A percentile compares a stretch with the other conserved stretches of the same genome.
Conservation (phyloP, 2,888 invertebrate genomes). For the Patella depressa region DNA sequence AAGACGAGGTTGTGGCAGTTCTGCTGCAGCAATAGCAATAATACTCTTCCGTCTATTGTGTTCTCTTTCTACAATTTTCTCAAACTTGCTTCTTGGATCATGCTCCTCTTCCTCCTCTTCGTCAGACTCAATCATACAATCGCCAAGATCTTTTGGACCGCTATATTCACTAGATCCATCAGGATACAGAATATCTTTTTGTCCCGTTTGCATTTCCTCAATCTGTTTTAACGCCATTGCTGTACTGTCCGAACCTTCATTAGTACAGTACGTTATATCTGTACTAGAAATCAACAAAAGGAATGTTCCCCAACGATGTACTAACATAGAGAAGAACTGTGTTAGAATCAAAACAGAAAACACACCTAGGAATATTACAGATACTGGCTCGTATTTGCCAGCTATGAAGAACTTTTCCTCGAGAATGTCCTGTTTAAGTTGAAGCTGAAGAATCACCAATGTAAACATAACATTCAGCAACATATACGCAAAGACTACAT, state of each 20-base stretch:
- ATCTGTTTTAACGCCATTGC: background rate
- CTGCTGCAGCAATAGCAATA: background rate
- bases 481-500: conserved; percentile 72
- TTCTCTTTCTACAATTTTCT: background rate
- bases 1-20: background rate
- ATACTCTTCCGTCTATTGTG: conserved; percentile 1
- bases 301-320: conserved; percentile 97
- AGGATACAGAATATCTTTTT: background rate
- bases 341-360: conserved; percentile 95
- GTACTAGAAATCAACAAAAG: conserved; percentile 97
- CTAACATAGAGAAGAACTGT: conserved; percentile 97
- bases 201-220: background rate
- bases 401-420: conserved; percentile 75
- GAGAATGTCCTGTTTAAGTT: conserved; percentile 78
- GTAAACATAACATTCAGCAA: conserved; percentile 99
- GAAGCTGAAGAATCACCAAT: conserved; percentile 96
- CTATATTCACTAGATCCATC: background rate
- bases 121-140: background rate
- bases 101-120: background rate
- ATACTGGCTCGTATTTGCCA: conserved; percentile 74
- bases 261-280: conserved; percentile 25
- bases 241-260: conserved; percentile 25
- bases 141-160: background rate
- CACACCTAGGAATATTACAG: conserved; percentile 94
- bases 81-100: conserved; percentile 1